phyloP scores from a whole-genome alignment of 2,888 invertebrate genomes.

The Punctoribates punctum region DNA sequence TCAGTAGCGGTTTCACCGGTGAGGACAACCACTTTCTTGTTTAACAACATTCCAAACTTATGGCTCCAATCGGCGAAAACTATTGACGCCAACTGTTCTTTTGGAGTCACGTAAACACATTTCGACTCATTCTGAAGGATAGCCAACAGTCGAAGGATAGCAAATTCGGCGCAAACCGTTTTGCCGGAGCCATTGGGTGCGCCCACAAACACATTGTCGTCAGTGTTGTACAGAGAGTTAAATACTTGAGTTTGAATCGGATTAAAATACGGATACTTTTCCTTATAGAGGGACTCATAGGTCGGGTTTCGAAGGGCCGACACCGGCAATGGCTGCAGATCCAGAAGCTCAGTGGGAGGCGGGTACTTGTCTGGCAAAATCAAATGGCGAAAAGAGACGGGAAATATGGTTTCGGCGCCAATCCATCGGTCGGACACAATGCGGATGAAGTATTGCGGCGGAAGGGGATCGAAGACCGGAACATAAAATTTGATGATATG shows the following conservation, averaged over 20 bases:
- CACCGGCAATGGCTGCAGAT: constrained; percentile 88
- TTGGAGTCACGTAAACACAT: constrained; percentile 89
- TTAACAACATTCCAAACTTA: constrained; percentile 71
- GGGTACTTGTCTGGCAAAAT: constrained; percentile 97
- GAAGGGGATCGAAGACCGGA: constrained; percentile 95
- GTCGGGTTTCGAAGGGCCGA: constrained; percentile 75
- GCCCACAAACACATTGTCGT: constrained; percentile 95
- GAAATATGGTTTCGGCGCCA: constrained; percentile 89
- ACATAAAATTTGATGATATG: constrained; percentile 97
- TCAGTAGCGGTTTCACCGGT: constrained; percentile 98
- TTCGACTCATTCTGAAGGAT: constrained; percentile 62
- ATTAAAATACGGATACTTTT: constrained; percentile 88
- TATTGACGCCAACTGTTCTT: constrained; percentile 79
- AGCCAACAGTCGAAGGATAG: constrained; percentile 78
- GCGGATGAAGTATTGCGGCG: constrained; percentile 91
- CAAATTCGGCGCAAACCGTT: constrained; percentile 93
- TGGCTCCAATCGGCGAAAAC: constrained; percentile 86
- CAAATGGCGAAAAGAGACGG: constrained; percentile 94
- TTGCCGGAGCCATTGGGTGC: constrained; percentile 84
- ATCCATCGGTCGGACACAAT: constrained; percentile 60
- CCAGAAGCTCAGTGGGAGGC: constrained; percentile 93
- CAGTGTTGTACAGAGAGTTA: constrained; percentile 95
- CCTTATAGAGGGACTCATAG: constrained; percentile 72
- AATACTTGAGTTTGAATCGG: constrained; percentile 99
- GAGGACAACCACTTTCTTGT: constrained; percentile 74